A percentile compares a stretch with the other conserved stretches of the same genome.
Evolutionary conservation across 2,888 invertebrate genomes (phyloP).

Genomic region (Acleris cristana): DNA sequence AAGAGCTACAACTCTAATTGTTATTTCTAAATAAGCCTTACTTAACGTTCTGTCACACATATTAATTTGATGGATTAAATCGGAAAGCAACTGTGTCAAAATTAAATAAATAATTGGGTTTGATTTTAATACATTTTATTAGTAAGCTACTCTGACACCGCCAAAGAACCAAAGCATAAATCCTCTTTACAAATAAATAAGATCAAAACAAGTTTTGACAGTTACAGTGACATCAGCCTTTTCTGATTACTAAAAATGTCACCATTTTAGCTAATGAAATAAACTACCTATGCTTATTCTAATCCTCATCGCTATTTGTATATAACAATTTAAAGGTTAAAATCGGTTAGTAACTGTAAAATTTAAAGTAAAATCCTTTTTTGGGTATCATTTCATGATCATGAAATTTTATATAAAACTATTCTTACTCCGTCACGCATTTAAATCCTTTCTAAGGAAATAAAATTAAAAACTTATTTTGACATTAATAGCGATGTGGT

Average conservation of each 20-base stretch:
- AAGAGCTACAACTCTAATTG: neutral
- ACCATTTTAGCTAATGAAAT: too few species aligned
- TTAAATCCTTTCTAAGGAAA: conserved; percentile 7
- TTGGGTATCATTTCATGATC: neutral
- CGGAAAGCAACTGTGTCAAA: too few species aligned
- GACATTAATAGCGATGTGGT: conserved; percentile 1
- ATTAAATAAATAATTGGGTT: too few species aligned
- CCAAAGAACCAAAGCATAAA: neutral
- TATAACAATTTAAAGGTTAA: conserved; percentile 1
- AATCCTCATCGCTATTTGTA: neutral
- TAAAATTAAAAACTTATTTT: neutral
- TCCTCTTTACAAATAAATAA: conserved; percentile 3
- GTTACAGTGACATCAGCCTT: too few species aligned
- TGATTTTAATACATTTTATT: too few species aligned
- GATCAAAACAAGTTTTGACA: neutral
- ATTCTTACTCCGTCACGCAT: conserved; percentile 6
- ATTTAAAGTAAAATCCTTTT: neutral
- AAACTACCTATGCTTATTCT: too few species aligned
- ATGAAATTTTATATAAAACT: neutral
- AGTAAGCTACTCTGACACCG: too few species aligned
- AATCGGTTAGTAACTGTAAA: neutral
- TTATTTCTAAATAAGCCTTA: too few species aligned
- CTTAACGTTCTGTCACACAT: too few species aligned
- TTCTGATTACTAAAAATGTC: too few species aligned
- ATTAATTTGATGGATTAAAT: too few species aligned